Evolutionary conservation across 2,797 vertebrate genomes (phyloP).

Genomic region (Busarellus nigricollis): DNA sequence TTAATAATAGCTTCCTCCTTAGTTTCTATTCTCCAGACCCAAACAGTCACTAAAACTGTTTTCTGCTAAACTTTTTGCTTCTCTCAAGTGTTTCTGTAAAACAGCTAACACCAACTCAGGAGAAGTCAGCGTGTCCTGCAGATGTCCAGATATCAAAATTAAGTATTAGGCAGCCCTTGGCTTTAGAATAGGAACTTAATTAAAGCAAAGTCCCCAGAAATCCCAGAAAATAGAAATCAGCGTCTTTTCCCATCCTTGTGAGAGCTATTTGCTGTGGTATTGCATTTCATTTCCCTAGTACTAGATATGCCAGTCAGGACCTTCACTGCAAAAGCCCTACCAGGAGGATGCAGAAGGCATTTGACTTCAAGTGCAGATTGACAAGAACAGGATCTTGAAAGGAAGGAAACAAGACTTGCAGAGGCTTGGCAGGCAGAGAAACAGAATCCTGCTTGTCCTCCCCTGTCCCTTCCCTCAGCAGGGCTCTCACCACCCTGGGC

Average conservation of each 20-base stretch:
- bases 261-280: not conserved
- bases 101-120: not conserved
- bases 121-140: not conserved
- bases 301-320: not conserved
- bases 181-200: not conserved
- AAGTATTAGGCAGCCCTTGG: not conserved
- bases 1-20: not conserved
- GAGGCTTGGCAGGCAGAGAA: not conserved
- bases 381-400: constrained; percentile 48
- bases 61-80: not conserved
- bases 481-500: not conserved
- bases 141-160: not conserved
- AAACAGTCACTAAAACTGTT: not conserved
- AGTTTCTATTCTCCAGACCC: not conserved
- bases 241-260: not conserved
- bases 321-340: not conserved
- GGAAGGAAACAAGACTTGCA: constrained; percentile 39
- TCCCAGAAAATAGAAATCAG: not conserved
- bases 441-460: not conserved
- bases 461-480: not conserved
- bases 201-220: not conserved
- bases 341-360: not conserved
- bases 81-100: not conserved
- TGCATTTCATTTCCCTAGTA: not conserved
- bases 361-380: not conserved